phyloP scores from a whole-genome alignment of 2,113 vertebrate genomes.

The Spea bombifrons region DNA sequence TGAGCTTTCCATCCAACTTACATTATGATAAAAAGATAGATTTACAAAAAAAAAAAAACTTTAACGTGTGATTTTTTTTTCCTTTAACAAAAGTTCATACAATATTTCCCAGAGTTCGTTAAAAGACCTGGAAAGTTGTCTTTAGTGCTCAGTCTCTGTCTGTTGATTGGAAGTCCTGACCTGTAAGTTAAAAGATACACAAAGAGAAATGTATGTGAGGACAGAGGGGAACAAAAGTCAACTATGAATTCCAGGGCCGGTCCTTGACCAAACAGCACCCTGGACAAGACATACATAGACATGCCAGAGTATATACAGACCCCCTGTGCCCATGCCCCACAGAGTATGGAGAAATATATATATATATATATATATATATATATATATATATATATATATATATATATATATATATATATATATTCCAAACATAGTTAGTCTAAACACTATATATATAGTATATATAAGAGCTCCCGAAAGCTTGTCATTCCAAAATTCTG shows the following conservation, averaged over 20 bases:
- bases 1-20: slow-evolving; percentile 10
- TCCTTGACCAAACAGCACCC: no score
- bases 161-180: slow-evolving; percentile 21
- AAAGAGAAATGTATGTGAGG: background rate
- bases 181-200: slow-evolving; percentile 5
- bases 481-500: no score
- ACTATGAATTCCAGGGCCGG: background rate
- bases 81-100: slow-evolving; percentile 28
- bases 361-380: no score
- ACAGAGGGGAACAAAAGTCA: background rate
- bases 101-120: slow-evolving; percentile 21
- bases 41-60: slow-evolving; percentile 1
- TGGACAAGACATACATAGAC: no score
- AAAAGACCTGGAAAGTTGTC: slow-evolving; percentile 29
- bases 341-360: no score
- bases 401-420: no score
- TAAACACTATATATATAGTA: no score
- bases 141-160: slow-evolving; percentile 44
- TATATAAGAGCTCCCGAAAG: no score
- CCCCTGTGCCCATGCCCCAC: no score
- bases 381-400: no score
- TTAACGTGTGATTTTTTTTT: background rate
- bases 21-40: slow-evolving; percentile 19
- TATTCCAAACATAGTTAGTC: no score
- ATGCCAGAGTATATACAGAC: no score